phyloP scores from a whole-genome alignment of 2,888 invertebrate genomes.

The Griposia aprilina region DNA sequence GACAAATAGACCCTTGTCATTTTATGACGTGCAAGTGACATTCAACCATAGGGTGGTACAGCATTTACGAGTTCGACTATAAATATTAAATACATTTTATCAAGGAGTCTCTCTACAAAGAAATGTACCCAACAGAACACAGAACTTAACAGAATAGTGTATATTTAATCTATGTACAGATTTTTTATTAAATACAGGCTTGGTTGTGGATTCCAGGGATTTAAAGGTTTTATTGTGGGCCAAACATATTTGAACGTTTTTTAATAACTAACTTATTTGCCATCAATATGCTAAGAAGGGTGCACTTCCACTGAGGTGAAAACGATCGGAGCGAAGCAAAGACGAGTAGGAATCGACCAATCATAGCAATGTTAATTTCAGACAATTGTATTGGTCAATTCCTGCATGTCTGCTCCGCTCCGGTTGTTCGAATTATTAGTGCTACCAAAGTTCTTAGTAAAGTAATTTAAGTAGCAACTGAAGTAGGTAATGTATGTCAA shows the following conservation, averaged over 20 bases:
- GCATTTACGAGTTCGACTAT: neutral
- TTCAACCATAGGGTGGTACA: neutral
- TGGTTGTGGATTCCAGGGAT: neutral
- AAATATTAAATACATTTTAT: neutral
- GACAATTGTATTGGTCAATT: neutral
- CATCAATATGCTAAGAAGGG: neutral
- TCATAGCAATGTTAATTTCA: neutral
- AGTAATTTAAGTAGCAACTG: neutral
- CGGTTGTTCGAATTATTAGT: neutral
- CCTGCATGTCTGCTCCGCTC: neutral
- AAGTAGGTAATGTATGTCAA: neutral
- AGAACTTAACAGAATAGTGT: neutral
- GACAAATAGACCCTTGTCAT: neutral
- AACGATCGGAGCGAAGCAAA: neutral
- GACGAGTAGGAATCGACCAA: neutral
- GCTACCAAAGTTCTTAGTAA: neutral
- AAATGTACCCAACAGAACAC: neutral
- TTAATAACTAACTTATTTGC: neutral
- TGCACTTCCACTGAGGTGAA: neutral
- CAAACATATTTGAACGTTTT: neutral
- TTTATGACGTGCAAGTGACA: neutral
- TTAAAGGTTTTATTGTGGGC: neutral
- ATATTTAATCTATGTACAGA: neutral
- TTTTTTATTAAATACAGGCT: neutral
- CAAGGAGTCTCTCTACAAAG: too few species aligned